A percentile compares a stretch with the other conserved stretches of the same genome.
phyloP scores from a whole-genome alignment of 2,888 invertebrate genomes.

The Esperia sulphurella region DNA sequence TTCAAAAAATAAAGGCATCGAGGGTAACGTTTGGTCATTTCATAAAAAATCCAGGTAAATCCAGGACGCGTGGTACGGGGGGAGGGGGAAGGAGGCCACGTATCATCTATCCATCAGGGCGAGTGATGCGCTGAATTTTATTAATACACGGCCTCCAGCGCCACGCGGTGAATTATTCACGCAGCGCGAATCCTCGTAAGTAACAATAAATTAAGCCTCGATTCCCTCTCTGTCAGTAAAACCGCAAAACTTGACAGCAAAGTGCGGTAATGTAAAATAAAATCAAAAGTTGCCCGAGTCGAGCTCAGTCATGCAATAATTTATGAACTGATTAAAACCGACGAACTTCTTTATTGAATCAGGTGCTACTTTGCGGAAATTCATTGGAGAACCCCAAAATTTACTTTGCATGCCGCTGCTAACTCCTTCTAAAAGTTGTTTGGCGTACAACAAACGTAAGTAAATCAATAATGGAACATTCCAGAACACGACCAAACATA shows the following conservation, averaged over 20 bases:
- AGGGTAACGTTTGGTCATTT: no score
- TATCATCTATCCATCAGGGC: conserved; percentile 3
- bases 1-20: not conserved
- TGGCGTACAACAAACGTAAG: not conserved
- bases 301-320: conserved; percentile 2
- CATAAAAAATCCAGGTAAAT: no score
- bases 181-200: not conserved
- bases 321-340: conserved; percentile 5
- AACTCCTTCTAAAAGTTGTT: not conserved
- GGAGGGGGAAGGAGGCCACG: not conserved
- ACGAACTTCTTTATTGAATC: conserved; percentile 15
- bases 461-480: not conserved
- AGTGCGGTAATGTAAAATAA: not conserved
- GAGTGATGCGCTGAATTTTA: conserved; percentile 7
- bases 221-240: not conserved
- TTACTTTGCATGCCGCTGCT: not conserved
- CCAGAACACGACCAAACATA: not conserved
- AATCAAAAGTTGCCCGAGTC: not conserved
- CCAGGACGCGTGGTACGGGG: not conserved
- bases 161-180: not conserved
- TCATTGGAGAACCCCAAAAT: not conserved
- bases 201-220: not conserved
- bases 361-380: conserved; percentile 6
- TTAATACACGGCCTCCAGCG: conserved; percentile 1
- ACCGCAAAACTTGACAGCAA: no score